These are phyloP conservation scores for Halichoeres trimaculatus DNA, from an alignment of 2,113 vertebrate species.

Conservation along the genomic window DNA sequence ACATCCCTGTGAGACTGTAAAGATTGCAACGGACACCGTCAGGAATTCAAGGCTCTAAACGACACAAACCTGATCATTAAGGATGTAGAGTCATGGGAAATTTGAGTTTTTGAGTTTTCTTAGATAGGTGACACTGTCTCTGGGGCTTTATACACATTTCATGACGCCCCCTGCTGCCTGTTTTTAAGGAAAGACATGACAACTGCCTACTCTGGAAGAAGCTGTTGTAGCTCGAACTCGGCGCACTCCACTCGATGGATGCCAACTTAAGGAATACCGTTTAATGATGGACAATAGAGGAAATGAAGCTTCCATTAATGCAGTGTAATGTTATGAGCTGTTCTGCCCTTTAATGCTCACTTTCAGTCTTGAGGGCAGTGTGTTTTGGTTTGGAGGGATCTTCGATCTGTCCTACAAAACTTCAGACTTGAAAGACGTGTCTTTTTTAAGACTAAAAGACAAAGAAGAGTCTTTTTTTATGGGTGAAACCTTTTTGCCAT, in stretches of 20 bases:
- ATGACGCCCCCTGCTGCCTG: not conserved
- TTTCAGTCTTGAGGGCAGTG: not conserved
- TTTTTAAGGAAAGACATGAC: slow-evolving; percentile 23
- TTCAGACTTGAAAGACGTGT: not conserved
- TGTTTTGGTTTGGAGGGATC: slow-evolving; percentile 2
- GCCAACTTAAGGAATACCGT: slow-evolving; percentile 14
- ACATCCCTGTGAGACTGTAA: not conserved
- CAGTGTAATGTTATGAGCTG: not conserved
- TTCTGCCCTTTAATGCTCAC: not conserved
- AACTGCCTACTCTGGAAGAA: slow-evolving; percentile 27
- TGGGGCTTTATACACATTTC: not conserved
- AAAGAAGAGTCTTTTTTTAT: not conserved
- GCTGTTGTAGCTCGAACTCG: not conserved
- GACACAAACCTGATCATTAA: not conserved
- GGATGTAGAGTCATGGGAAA: slow-evolving; percentile 16
- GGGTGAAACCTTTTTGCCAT: slow-evolving; percentile 8
- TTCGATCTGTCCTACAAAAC: not conserved
- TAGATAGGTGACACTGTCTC: not conserved
- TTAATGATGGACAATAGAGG: slow-evolving; percentile 11
- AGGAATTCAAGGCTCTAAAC: slow-evolving; percentile 1
- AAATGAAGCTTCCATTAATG: not conserved
- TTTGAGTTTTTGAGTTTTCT: slow-evolving; percentile 6
- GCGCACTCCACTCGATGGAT: not conserved
- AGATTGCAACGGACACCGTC: not conserved
- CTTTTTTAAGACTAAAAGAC: slow-evolving; percentile 16